A percentile compares a stretch with the other conserved stretches of the same genome.
Evolutionary conservation across 1,140 invertebrate genomes (phyloP).

Genomic region (Lanistes nyassanus): DNA sequence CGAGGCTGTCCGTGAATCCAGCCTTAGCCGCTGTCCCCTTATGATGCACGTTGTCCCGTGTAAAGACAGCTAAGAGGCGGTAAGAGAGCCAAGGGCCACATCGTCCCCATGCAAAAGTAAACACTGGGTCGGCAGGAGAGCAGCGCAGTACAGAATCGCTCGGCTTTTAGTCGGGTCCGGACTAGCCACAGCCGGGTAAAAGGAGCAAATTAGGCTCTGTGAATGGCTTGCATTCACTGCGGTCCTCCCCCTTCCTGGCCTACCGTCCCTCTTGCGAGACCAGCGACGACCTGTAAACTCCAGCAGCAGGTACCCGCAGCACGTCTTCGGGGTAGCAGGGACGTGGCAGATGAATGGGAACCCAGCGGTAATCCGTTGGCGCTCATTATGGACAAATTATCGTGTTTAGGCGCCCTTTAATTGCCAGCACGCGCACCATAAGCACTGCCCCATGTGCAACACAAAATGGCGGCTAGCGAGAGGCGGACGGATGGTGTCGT

Average conservation of each 20-base stretch:
- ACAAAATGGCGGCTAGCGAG: neutral
- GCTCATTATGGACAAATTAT: slow-evolving; percentile 25
- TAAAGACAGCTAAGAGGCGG: neutral
- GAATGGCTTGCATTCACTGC: neutral
- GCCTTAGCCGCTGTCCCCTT: too few relatives aligned
- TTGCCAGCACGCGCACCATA: slow-evolving; percentile 21
- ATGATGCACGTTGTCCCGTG: too few relatives aligned
- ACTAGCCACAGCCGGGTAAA: neutral
- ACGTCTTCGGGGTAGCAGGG: slow-evolving; percentile 15
- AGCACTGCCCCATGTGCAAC: slow-evolving; percentile 8
- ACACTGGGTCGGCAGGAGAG: neutral
- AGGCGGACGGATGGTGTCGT: neutral
- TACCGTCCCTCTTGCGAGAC: neutral
- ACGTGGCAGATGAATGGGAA: slow-evolving; percentile 17
- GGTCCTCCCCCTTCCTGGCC: neutral
- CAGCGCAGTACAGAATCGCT: neutral
- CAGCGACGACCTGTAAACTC: neutral
- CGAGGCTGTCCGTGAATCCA: too few relatives aligned
- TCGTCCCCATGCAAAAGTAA: neutral
- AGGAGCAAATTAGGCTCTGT: slow-evolving; percentile 7
- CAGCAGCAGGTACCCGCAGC: slow-evolving; percentile 7
- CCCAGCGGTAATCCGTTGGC: neutral
- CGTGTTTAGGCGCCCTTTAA: slow-evolving; percentile 28
- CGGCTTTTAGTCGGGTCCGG: neutral
- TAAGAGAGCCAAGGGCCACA: neutral